Evolutionary conservation across 2,888 invertebrate genomes (phyloP), one percentile per base, ranked within the genome.

Genomic region (Calliopum simillimum): DNA sequence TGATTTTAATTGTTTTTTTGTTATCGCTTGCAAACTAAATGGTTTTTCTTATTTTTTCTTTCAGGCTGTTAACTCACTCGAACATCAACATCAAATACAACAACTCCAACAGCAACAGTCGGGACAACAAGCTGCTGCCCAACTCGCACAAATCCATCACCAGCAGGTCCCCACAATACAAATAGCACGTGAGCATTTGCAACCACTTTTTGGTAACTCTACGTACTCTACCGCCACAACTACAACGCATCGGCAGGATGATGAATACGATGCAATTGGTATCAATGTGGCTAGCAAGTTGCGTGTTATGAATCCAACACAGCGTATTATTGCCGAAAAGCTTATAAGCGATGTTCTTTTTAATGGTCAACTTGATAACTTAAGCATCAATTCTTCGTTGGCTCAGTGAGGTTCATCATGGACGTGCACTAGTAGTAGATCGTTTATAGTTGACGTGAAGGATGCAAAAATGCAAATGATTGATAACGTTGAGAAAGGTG

Each of bases 251-350:
- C 80, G 43, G 68, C 79, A 80, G 11, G 83, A 82, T 16, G 85
- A 85, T 61, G 86, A 85, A 71, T 85, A 83, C 56, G 85, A 85
- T 75, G 85, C 86, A 0, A 82, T 85, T 43, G 85, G 86, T 1
- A 79, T 84, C 1, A 86, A 85, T 74, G 85, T 85, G 62, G 85
- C 85, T 13, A 83, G 85, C 19, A 85, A 86, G 69, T 63, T 85
- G 56, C 80, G 85, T 1, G 77, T 79, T 3, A 84, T 85, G 75
- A 86, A 85, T 68, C 81, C 79, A 59, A 85, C 84, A 3, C 85
- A 85, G 68, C 80, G 85, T 23, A 86, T 85, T 5, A 83, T 85
- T 14, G 86, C 85, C 4, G 85, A 85, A 66, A 85, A 85, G 63
- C 76, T 85, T 13, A 85, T 85, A 64, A 85, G 85, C 70, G 85